Percentiles rank a stretch among this genome's conserved stretches.
Evolutionary conservation across 2,888 invertebrate species (phyloP).

Genomic region (Frankliniella fusca): DNA sequence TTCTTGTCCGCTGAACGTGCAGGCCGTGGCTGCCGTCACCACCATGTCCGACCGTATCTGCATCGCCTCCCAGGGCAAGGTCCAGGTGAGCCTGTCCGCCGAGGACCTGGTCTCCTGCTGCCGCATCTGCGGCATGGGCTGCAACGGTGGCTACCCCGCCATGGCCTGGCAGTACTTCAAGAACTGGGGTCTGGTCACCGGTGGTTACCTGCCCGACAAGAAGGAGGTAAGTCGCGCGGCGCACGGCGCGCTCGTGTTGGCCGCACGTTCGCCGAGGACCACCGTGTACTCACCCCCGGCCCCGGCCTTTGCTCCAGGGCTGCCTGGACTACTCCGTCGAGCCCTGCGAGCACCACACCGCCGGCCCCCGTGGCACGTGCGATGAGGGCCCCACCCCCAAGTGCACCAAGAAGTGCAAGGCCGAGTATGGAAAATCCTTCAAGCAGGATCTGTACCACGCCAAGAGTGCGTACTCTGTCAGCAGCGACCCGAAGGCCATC

Average conservation of each 20-base stretch:
- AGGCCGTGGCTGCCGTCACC: constrained; percentile 86
- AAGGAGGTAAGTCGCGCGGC: background rate
- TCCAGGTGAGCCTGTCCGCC: constrained; percentile 72
- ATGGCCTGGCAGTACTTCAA: constrained; percentile 86
- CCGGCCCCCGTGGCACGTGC: constrained; percentile 70
- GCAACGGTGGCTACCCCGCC: constrained; percentile 72
- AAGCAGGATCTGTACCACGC: constrained; percentile 69
- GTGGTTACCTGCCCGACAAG: constrained; percentile 60
- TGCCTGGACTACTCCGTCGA: constrained; percentile 82
- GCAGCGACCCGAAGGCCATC: constrained; percentile 61
- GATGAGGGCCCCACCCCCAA: constrained; percentile 68
- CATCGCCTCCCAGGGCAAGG: constrained; percentile 68
- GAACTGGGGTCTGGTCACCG: constrained; percentile 77
- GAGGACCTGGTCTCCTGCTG: constrained; percentile 82
- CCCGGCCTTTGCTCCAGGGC: constrained; percentile 51
- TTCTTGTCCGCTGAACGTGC: background rate
- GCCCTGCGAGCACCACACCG: constrained; percentile 87
- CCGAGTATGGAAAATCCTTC: constrained; percentile 64
- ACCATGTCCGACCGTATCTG: constrained; percentile 87
- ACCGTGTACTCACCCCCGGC: too few relatives aligned
- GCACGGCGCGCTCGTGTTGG: background rate
- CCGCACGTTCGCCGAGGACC: background rate
- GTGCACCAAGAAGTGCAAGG: constrained; percentile 66
- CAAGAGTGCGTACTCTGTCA: constrained; percentile 39
- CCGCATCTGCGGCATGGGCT: constrained; percentile 68